phyloP scores from a whole-genome alignment of 2,113 vertebrate genomes.

The Pollachius pollachius region DNA sequence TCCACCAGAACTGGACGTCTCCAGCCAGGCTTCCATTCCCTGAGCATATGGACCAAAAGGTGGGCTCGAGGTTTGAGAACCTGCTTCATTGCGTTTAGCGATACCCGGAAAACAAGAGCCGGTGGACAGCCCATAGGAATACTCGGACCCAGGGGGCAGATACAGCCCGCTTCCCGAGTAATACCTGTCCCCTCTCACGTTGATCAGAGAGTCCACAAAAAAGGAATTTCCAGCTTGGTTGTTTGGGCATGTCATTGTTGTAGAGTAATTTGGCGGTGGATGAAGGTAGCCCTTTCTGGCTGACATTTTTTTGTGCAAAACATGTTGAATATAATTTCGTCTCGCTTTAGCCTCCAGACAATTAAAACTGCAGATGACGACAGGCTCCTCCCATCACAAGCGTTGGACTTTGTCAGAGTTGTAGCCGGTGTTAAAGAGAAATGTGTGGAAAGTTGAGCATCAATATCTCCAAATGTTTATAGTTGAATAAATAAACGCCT shows the following conservation, averaged over 20 bases:
- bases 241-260: conserved; percentile 98
- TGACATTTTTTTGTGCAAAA: conserved; percentile 99
- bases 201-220: conserved; percentile 97
- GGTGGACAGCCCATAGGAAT: conserved; percentile 92
- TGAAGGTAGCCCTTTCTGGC: conserved; percentile 98
- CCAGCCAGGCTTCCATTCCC: conserved; percentile 94
- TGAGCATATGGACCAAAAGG: conserved; percentile 83
- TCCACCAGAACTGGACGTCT: conserved; percentile 87
- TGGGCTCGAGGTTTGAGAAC: conserved; percentile 80
- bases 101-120: conserved; percentile 93
- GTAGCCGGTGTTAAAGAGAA: conserved; percentile 55
- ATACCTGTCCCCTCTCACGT: conserved; percentile 87
- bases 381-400: conserved; percentile 91
- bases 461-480: not conserved
- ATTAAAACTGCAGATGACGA: conserved; percentile 85
- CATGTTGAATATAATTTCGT: conserved; percentile 99
- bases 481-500: conserved; percentile 20
- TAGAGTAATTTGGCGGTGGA: conserved; percentile 95
- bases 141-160: conserved; percentile 86
- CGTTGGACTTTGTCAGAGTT: conserved; percentile 77
- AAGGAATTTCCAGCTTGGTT: conserved; percentile 95
- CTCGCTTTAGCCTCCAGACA: conserved; percentile 88
- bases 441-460: conserved; percentile 33
- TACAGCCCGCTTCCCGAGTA: conserved; percentile 88
- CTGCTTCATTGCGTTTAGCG: conserved; percentile 88